Conservation (phyloP, 2,888 invertebrate genomes). For the Chelonus formosanus region DNA sequence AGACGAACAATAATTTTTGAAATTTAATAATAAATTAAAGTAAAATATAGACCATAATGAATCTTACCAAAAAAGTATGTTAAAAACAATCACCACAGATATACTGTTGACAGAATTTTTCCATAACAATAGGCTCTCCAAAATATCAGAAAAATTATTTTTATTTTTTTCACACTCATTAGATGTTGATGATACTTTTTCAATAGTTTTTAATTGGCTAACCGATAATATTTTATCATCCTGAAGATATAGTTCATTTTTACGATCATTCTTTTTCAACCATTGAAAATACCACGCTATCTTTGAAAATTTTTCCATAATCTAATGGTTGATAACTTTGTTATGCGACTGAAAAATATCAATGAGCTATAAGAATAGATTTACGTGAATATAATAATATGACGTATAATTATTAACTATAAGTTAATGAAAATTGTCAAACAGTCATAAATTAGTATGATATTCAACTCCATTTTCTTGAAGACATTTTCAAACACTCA, state of each 20-base stretch:
- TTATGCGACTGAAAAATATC: background rate
- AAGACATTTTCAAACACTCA: constrained; percentile 18
- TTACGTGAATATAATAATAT: background rate
- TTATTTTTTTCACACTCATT: no score
- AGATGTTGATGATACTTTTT: constrained; percentile 30
- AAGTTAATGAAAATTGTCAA: constrained; percentile 31
- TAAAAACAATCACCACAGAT: constrained; percentile 56
- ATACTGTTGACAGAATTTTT: constrained; percentile 57
- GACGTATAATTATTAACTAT: constrained; percentile 29
- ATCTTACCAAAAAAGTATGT: constrained; percentile 59
- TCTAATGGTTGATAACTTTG: constrained; percentile 6
- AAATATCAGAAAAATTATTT: no score
- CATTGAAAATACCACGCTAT: constrained; percentile 53
- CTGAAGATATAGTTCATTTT: background rate
- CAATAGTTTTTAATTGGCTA: constrained; percentile 31
- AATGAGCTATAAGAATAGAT: no score
- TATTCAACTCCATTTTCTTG: constrained; percentile 36
- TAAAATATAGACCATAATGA: background rate
- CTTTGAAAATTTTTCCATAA: constrained; percentile 54
- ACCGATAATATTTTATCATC: background rate
- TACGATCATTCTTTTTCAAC: constrained; percentile 38
- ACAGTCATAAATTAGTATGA: constrained; percentile 47
- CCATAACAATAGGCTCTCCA: constrained; percentile 58
- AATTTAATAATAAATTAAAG: no score
- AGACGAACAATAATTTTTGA: no score